phyloP scores from a whole-genome alignment of 2,888 invertebrate genomes.

The Lithophane semibrunnea region DNA sequence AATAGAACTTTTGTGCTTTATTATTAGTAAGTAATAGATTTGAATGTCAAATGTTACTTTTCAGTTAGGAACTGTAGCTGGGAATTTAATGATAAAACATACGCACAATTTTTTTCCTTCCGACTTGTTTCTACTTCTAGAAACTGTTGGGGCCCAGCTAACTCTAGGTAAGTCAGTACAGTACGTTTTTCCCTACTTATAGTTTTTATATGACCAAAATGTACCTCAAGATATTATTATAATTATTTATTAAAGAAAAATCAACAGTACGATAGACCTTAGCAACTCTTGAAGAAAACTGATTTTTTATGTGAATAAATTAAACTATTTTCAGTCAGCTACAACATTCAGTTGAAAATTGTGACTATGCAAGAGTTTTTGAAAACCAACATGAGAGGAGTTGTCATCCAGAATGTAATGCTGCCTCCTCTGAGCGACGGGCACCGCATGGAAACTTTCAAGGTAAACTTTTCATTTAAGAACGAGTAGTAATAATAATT shows the following conservation, averaged over 20 bases:
- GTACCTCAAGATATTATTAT: neutral
- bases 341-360: slow-evolving; percentile 37
- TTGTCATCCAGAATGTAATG: slow-evolving; percentile 88
- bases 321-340: slow-evolving; percentile 5
- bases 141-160: slow-evolving; percentile 75
- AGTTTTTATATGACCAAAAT: neutral
- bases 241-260: neutral
- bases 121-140: slow-evolving; percentile 91
- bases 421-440: slow-evolving; percentile 87
- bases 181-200: neutral
- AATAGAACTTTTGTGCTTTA: no score
- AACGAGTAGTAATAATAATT: neutral
- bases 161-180: slow-evolving; percentile 67
- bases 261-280: neutral
- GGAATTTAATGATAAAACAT: slow-evolving; percentile 93
- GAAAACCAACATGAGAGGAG: slow-evolving; percentile 81
- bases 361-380: slow-evolving; percentile 82
- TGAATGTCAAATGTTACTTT: neutral
- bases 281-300: neutral
- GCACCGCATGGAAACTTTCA: slow-evolving; percentile 90
- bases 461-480: slow-evolving; percentile 82
- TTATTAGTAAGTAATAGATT: neutral
- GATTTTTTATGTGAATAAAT: neutral
- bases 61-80: slow-evolving; percentile 91
- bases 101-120: slow-evolving; percentile 92